These are phyloP conservation scores for Clarias platycephalus DNA, from an alignment of 2,797 vertebrate species.

Conservation along the genomic window DNA sequence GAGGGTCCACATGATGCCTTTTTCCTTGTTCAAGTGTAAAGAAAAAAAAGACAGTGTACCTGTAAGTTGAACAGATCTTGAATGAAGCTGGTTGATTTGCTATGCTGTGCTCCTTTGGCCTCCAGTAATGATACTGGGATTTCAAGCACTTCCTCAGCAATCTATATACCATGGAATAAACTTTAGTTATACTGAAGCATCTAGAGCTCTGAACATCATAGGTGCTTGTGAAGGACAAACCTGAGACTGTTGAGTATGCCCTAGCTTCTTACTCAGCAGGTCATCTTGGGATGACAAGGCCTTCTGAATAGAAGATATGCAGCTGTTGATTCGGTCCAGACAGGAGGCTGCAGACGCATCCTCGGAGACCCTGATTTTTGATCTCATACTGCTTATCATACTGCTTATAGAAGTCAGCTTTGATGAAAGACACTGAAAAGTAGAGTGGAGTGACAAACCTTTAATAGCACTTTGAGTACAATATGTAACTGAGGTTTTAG, in stretches of 20 bases:
- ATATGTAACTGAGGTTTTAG: neutral
- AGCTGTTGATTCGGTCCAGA: constrained; percentile 70
- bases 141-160: constrained; percentile 31
- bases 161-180: constrained; percentile 32
- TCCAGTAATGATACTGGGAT: constrained; percentile 55
- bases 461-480: neutral
- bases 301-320: constrained; percentile 67
- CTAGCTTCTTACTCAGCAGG: constrained; percentile 68
- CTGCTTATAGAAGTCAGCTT: constrained; percentile 75
- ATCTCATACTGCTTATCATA: constrained; percentile 71
- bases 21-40: neutral
- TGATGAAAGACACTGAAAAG: constrained; percentile 72
- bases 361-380: constrained; percentile 61
- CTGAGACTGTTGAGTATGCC: constrained; percentile 73
- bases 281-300: constrained; percentile 65
- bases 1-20: neutral
- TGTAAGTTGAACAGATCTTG: constrained; percentile 56
- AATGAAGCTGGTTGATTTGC: constrained; percentile 46
- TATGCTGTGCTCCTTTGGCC: constrained; percentile 44
- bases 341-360: constrained; percentile 68
- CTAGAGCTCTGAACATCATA: neutral
- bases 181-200: neutral
- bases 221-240: constrained; percentile 61
- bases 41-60: constrained; percentile 58
- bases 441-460: neutral